Percentiles rank a stretch among this genome's conserved stretches.
Conservation (phyloP, 2,797 vertebrate genomes). For the Clarias laeviceps region DNA sequence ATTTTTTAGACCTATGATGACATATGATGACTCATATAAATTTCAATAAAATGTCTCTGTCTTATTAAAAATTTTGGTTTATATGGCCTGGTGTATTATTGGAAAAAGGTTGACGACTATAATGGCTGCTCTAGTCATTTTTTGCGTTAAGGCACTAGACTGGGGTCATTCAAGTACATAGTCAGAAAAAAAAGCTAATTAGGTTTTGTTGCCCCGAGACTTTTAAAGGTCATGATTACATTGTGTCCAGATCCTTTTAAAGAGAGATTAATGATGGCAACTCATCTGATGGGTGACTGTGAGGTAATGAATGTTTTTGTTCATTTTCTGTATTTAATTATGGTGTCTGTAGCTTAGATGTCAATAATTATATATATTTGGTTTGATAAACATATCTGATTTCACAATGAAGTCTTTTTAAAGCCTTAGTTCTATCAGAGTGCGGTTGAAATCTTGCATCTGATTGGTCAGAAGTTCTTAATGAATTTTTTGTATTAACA, state of each 20-base stretch:
- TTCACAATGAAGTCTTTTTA: neutral
- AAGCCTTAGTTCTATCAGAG: neutral
- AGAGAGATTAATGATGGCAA: slow-evolving; percentile 14
- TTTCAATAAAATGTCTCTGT: neutral
- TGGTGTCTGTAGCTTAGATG: neutral
- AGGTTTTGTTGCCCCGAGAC: neutral
- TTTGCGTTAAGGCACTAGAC: slow-evolving; percentile 11
- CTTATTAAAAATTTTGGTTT: neutral
- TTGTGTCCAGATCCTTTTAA: neutral
- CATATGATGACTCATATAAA: too few species aligned
- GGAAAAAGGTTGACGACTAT: neutral
- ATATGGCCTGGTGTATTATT: neutral
- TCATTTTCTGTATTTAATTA: neutral
- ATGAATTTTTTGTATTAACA: neutral
- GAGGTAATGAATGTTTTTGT: neutral
- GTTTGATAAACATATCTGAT: neutral
- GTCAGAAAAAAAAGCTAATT: slow-evolving; percentile 13
- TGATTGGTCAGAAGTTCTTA: neutral
- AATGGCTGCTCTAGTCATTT: neutral
- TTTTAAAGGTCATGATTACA: slow-evolving; percentile 9
- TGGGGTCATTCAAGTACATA: slow-evolving; percentile 10
- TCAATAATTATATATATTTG: neutral
- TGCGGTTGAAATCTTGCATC: neutral
- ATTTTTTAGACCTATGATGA: neutral
- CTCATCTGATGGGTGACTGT: neutral